Base-by-base conservation (phyloP, 2,113 vertebrate species). In the Scortum barcoo region DNA sequence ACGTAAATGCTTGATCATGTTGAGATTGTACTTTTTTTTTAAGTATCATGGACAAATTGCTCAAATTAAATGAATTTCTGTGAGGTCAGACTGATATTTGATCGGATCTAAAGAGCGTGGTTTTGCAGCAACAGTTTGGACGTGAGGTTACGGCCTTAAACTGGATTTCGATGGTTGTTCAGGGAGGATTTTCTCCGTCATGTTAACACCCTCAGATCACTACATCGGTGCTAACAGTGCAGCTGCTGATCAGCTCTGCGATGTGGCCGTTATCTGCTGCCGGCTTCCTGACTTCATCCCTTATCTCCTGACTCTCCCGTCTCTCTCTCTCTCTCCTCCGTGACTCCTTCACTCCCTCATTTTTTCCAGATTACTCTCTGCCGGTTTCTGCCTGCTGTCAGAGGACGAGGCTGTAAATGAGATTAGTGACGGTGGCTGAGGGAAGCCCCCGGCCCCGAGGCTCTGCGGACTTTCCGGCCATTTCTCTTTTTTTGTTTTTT, bases 361-460 rank as follows among this genome's bases (percentile, higher is more conserved):
- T 61, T 80, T 84, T 74, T 77, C 73, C 83, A 76, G 62, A 81
- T 80, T 33, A 77, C 74, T 76, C 80, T 56, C 22, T 22, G 69
- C 71, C 60, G 48, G 83, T 65, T 81, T 77, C 19, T 19, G 77
- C 19, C 75, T 9, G 42, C 78, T 71, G 81, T 80, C 72, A 78
- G 81, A 83, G 89, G 86, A 81, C 65, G 22, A 65, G 78, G 83
- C 72, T 26, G 69, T 87, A 79, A 94, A 94, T 88, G 80, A 86
- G 93, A 93, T 94, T 92, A 93, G 88, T 61, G 85, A 60, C 13
- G 87, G 90, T 70, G 85, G 82, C 83, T 63, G 91, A 86, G 90
- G 89, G 86, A 88, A 86, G 82, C 81, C 83, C 92, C 83, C 92
- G 80, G 87, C 89, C 93, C 94, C 11, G 69, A 65, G 94, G 90